A percentile compares a stretch with the other conserved stretches of the same genome.
Evolutionary conservation across 2,888 invertebrate genomes (phyloP).

Genomic region (Lasioglossum villosulum): DNA sequence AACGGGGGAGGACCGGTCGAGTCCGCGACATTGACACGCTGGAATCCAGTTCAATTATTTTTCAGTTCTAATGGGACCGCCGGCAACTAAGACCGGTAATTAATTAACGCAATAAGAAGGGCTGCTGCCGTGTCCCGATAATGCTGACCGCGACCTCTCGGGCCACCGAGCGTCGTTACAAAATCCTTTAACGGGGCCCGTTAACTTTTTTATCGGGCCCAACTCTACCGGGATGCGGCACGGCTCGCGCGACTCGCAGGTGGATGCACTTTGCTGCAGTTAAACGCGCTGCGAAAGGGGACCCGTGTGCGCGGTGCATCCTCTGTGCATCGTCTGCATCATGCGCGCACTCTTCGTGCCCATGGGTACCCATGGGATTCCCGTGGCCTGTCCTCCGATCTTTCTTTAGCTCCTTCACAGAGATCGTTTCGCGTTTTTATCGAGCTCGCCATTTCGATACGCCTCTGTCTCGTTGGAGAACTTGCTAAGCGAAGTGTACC

Average conservation of each 20-base stretch:
- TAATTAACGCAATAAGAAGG: constrained; percentile 71
- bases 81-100: constrained; percentile 64
- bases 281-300: constrained; percentile 9
- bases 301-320: neutral
- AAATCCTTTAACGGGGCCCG: constrained; percentile 50
- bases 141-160: constrained; percentile 56
- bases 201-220: constrained; percentile 50
- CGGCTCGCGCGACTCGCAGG: constrained; percentile 33
- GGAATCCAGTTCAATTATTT: constrained; percentile 76
- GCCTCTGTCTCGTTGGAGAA: neutral
- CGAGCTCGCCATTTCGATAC: neutral
- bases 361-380: neutral
- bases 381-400: neutral
- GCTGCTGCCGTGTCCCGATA: constrained; percentile 49
- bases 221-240: constrained; percentile 27
- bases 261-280: constrained; percentile 21
- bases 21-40: constrained; percentile 60
- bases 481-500: neutral
- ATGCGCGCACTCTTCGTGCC: neutral
- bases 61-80: constrained; percentile 65
- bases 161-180: constrained; percentile 48
- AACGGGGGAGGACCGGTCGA: constrained; percentile 17
- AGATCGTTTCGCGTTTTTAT: constrained; percentile 4
- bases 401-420: neutral
- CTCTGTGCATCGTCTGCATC: neutral